Evolutionary conservation across 2,113 vertebrate species (phyloP), one percentile per base, ranked within the genome.

Genomic region (Tenebrosternarchus preto): DNA sequence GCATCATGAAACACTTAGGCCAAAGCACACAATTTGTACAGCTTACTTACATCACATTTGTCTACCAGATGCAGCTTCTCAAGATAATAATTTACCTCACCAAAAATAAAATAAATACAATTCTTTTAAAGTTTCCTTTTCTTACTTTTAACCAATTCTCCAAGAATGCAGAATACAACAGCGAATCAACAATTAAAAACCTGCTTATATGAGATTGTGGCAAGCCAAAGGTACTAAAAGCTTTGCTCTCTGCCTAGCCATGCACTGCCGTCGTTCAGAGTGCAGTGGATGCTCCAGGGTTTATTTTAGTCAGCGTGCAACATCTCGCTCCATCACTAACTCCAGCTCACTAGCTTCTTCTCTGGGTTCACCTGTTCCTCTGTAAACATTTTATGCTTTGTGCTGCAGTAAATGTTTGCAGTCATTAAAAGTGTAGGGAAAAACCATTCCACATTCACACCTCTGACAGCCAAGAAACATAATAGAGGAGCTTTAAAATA

Each of bases 351-450:
- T 33, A 39, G 63, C 31, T 74, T 36, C 60, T n/a, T 81, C 43
- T 73, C 77, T 85, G 79, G 36, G 46, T 76, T 85, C 25, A 8
- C 31, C 80, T 80, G 56, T 27, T 66, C 43, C 8, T 56, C 60
- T 25, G 85, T 87, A 57, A 88, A 88, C 88, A 82, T 85, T 90
- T 88, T 53, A 88, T 86, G 56, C 57, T 72, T 61, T 77, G 66
- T 22, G 53, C 56, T 81, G 70, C 20, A 39, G 83, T 80, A 84
- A 88, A 86, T 78, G 78, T 70, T 83, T 61, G 77, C 39, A 81
- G 76, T 81, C 71, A 85, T 89, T 85, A 84, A 74, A 66, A 85
- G 43, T 84, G 80, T 71, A 66, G 29, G 25, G 33, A 33, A 8
- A 12, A 64, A 68, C 36, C 57, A 72, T 43, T 36, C 81, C n/a